Evolutionary conservation across 1,140 invertebrate species (phyloP), one percentile per base, ranked within the genome.

Genomic region (Coenobita brevimanus): DNA sequence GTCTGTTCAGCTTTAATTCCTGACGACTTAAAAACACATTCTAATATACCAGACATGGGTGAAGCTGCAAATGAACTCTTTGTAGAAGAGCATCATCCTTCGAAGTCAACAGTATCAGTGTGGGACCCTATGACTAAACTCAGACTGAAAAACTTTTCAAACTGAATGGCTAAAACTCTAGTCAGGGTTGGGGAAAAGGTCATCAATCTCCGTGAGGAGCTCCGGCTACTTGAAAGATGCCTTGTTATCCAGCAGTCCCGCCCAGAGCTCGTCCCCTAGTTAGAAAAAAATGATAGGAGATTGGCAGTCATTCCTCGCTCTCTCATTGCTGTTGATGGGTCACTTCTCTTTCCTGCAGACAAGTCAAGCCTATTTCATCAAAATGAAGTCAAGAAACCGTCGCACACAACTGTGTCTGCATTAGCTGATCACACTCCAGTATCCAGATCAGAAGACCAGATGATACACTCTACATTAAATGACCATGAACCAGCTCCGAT

Each of bases 1-100:
- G 67, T 71, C 30, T 71, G 17, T 71, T 71, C 67, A 71, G 67
- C 67, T 71, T 27, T 71, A 71, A 71, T 71, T 27, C 67, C 67
- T 71, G 67, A 71, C 17, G 17, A 69, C 64, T 69, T 27, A 69
- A 71, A 71, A 71, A 71, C 30, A 71, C 2, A 71, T 71, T 71
- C 67, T 71, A 71, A 71, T 0, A 71, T 71, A 71, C 67, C 67
- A 71, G 67, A 71, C 17, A 71, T 0, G 17, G 67, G 67, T 71
- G 17, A 71, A 71, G 1, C 67, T n/a, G 30, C 67, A 1, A n/a
- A 71, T 71, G 67, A 71, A 71, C 67, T 71, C 67, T 71, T 71
- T 71, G 2, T 71, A 71, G 67, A 71, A 30, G 67, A 71, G 2
- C 67, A 27, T 71, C 30, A 30, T 0, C 67, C 30, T 71, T 71